Conservation (phyloP, 2,888 invertebrate species). For the Apocheima hispidaria region DNA sequence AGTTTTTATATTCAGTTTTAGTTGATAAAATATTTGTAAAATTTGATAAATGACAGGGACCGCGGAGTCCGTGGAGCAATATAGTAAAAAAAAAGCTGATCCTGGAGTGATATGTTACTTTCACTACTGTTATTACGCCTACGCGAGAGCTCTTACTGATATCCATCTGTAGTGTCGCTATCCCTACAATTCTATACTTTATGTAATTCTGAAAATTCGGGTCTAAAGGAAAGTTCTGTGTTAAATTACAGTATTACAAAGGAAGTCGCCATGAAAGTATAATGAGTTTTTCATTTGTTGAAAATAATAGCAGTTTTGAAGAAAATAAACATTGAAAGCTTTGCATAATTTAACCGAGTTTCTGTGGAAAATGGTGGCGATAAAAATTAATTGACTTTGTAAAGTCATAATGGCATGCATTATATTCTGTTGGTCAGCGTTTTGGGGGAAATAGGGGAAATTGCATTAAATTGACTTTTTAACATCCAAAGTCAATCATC, state of each 20-base stretch:
- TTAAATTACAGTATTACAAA: conserved; percentile 65
- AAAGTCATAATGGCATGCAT: conserved; percentile 32
- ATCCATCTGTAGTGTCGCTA: neutral
- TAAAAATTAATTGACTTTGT: conserved; percentile 46
- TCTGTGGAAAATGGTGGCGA: conserved; percentile 19
- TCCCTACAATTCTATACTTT: conserved; percentile 30
- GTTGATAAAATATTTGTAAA: no score
- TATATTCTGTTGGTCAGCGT: conserved; percentile 25
- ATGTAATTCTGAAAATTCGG: conserved; percentile 57
- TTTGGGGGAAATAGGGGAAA: neutral
- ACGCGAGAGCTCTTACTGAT: conserved; percentile 13
- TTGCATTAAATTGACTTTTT: conserved; percentile 11
- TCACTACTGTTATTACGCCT: no score
- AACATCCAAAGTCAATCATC: no score
- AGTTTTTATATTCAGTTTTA: no score
- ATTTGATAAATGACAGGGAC: no score
- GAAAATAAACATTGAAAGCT: conserved; percentile 42
- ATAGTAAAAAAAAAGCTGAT: no score
- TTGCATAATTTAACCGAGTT: conserved; percentile 29
- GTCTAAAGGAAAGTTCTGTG: conserved; percentile 56
- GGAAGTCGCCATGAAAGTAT: conserved; percentile 33
- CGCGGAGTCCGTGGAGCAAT: no score
- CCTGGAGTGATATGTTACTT: no score
- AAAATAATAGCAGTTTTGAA: conserved; percentile 46
- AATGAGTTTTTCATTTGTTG: conserved; percentile 54